Conservation (phyloP, 1,140 invertebrate species). For the Octopus bimaculoides region DNA sequence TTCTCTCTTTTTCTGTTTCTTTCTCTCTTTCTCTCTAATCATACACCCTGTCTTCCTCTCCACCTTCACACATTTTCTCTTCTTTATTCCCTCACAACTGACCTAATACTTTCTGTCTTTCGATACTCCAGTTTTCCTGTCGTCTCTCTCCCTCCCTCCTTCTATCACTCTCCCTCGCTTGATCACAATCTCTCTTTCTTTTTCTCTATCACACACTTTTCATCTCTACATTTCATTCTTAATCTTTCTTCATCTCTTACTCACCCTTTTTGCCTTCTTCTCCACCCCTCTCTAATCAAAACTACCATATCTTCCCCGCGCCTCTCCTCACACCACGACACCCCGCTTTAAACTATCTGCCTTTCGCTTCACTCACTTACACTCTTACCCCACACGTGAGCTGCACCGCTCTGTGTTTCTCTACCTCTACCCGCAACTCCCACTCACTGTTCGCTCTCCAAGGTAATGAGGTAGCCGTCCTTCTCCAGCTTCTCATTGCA, state of each 20-base stretch:
- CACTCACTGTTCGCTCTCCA: not conserved
- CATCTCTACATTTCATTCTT: not conserved
- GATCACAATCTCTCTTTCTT: not conserved
- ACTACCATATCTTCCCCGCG: too few relatives aligned
- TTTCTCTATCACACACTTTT: not conserved
- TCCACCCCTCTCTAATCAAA: not conserved
- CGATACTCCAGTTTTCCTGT: not conserved
- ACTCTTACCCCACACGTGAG: too few relatives aligned
- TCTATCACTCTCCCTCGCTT: not conserved
- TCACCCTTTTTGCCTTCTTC: not conserved
- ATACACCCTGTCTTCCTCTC: not conserved
- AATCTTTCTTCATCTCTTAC: not conserved
- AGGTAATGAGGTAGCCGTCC: not conserved
- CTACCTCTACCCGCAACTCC: not conserved
- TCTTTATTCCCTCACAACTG: not conserved
- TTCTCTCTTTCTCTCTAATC: not conserved
- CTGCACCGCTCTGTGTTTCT: too few relatives aligned
- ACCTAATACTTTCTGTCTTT: not conserved
- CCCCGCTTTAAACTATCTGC: not conserved
- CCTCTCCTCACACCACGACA: not conserved
- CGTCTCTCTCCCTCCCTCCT: not conserved
- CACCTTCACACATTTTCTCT: not conserved
- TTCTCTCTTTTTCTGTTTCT: not conserved
- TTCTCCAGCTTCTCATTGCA: slow-evolving; percentile 2
- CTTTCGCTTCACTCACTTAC: too few relatives aligned